phyloP scores from a whole-genome alignment of 2,113 vertebrate genomes.

The Ciconia stormi region DNA sequence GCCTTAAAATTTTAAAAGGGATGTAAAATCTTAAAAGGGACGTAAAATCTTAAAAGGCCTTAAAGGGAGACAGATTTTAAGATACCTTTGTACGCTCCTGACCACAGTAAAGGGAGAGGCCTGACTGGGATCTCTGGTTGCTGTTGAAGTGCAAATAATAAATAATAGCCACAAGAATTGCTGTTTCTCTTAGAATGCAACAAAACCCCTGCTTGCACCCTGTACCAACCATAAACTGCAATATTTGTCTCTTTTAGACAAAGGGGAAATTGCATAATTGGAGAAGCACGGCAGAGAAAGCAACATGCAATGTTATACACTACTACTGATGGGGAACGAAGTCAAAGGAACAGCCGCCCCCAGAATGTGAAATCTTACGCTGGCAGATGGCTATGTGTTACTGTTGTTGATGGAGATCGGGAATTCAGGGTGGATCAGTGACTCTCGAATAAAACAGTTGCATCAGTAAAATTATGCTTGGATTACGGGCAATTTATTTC shows the following conservation, averaged over 20 bases:
- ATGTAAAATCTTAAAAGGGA: too few relatives aligned
- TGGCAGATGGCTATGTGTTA: not conserved
- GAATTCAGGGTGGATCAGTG: not conserved
- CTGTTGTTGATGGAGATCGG: not conserved
- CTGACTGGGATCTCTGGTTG: not conserved
- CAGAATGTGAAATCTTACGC: fast-evolving
- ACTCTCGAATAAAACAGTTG: not conserved
- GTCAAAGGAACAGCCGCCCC: not conserved
- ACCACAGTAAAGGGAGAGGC: not conserved
- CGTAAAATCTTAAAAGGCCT: not conserved
- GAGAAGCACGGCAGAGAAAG: not conserved
- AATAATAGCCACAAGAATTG: not conserved
- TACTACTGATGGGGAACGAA: fast-evolving
- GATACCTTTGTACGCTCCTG: fast-evolving
- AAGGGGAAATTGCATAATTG: not conserved
- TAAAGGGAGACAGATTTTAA: not conserved
- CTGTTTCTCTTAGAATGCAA: not conserved
- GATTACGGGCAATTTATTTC: not conserved
- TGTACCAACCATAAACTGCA: not conserved
- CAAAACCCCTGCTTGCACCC: fast-evolving
- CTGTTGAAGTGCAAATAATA: not conserved
- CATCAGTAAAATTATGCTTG: not conserved
- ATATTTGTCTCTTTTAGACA: not conserved
- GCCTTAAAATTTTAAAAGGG: not conserved
- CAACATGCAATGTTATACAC: fast-evolving